A percentile compares a stretch with the other conserved stretches of the same genome.
Conservation (phyloP, 2,797 vertebrate species). For the Aeoliscus strigatus region DNA sequence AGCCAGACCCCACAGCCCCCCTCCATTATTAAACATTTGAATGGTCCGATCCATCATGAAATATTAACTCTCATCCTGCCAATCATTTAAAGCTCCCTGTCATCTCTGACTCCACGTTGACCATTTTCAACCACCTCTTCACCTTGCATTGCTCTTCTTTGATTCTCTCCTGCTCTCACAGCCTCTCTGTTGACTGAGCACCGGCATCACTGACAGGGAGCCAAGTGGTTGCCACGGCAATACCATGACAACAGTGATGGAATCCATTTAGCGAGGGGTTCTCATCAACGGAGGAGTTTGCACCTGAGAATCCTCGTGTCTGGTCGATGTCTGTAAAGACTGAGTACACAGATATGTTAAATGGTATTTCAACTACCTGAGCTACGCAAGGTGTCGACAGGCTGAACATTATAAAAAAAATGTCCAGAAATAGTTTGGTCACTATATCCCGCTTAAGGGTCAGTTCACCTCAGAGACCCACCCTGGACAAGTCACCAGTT, state of each 20-base stretch:
- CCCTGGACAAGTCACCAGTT: too few species aligned
- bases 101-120: slow-evolving; percentile 17
- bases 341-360: slow-evolving; percentile 1
- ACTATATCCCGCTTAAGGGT: too few species aligned
- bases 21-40: slow-evolving; percentile 36
- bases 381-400: too few species aligned
- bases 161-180: slow-evolving; percentile 9
- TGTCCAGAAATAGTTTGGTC: too few species aligned
- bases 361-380: too few species aligned
- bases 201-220: slow-evolving; percentile 45
- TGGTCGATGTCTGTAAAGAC: slow-evolving; percentile 4
- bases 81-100: slow-evolving; percentile 15
- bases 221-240: slow-evolving; percentile 64
- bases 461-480: too few species aligned
- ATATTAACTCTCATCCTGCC: slow-evolving; percentile 30
- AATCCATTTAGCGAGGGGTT: slow-evolving; percentile 44
- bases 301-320: slow-evolving; percentile 34
- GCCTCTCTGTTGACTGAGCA: slow-evolving; percentile 45
- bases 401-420: too few species aligned
- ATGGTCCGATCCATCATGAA: slow-evolving; percentile 32
- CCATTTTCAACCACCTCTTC: slow-evolving; percentile 12
- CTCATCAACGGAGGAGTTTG: slow-evolving; percentile 44
- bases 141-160: slow-evolving; percentile 13
- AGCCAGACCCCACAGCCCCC: slow-evolving; percentile 11
- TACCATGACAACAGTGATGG: slow-evolving; percentile 63